Percentiles rank a stretch among this genome's conserved stretches.
Evolutionary conservation across 2,888 invertebrate genomes (phyloP).

Genomic region (Leptinotarsa peninsularis): DNA sequence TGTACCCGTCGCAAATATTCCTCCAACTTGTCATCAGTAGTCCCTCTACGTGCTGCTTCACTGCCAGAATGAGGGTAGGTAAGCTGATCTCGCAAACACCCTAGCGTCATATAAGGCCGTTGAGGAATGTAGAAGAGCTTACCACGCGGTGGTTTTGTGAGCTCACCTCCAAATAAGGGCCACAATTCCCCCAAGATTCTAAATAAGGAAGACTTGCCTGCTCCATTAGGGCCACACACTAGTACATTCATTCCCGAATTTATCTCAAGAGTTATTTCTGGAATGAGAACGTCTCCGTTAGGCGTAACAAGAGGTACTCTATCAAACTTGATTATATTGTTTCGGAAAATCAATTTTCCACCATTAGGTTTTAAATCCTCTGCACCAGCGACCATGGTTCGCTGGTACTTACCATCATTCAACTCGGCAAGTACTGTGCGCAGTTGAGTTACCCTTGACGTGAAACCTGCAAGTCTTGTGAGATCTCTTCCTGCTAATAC

Average conservation of each 20-base stretch:
- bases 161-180: conserved; percentile 92
- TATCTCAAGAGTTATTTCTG: conserved; percentile 89
- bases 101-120: conserved; percentile 97
- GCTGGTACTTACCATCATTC: conserved; percentile 78
- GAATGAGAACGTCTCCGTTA: conserved; percentile 94
- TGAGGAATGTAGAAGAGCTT: conserved; percentile 98
- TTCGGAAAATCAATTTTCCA: conserved; percentile 84
- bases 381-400: conserved; percentile 74
- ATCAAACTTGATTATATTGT: conserved; percentile 92
- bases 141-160: conserved; percentile 95
- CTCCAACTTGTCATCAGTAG: conserved; percentile 82
- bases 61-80: conserved; percentile 94
- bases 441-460: conserved; percentile 91
- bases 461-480: conserved; percentile 93
- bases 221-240: conserved; percentile 99
- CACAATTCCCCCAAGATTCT: conserved; percentile 96
- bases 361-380: conserved; percentile 73
- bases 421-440: conserved; percentile 86
- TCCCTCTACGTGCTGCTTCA: conserved; percentile 84
- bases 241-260: conserved; percentile 93
- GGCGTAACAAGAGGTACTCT: conserved; percentile 96
- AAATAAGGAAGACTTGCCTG: conserved; percentile 97
- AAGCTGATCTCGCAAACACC: conserved; percentile 88
- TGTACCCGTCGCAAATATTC: conserved; percentile 86
- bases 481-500: conserved; percentile 96